These are phyloP conservation scores for Leontopithecus rosalia DNA, from an alignment of 2,797 vertebrate genomes.

Conservation along the genomic window DNA sequence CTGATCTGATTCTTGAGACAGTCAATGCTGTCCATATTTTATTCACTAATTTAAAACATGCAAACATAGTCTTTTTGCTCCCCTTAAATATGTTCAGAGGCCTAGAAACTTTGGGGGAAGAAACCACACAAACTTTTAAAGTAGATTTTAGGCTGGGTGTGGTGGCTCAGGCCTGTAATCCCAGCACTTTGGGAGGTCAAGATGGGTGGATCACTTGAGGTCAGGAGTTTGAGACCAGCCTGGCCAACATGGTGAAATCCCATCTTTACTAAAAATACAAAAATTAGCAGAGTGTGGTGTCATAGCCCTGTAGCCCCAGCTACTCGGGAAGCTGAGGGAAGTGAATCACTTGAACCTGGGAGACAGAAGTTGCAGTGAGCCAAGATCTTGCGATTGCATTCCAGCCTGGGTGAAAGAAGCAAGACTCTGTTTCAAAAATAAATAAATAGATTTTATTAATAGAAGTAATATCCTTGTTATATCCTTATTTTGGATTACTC, in stretches of 20 bases:
- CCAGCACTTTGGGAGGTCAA: not conserved
- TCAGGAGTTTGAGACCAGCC: not conserved
- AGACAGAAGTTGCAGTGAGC: not conserved
- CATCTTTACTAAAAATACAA: not conserved
- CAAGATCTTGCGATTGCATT: not conserved
- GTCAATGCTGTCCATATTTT: not conserved
- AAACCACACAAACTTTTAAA: not conserved
- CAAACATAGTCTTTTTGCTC: not conserved
- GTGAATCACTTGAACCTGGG: not conserved
- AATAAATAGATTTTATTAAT: not conserved
- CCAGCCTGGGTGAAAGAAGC: not conserved
- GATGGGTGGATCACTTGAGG: not conserved
- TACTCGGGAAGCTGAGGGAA: not conserved
- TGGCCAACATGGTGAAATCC: not conserved
- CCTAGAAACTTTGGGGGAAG: not conserved
- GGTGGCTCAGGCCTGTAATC: not conserved
- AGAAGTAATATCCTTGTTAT: not conserved
- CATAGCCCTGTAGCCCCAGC: not conserved
- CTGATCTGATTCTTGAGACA: not conserved
- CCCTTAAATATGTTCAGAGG: not conserved
- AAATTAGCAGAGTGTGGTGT: not conserved
- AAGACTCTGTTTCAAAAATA: not conserved
- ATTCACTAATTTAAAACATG: constrained; percentile 30
- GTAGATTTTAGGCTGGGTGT: not conserved
- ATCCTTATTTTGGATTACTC: not conserved